Conservation (phyloP, 2,888 invertebrate genomes). For the Sycophila texana region DNA sequence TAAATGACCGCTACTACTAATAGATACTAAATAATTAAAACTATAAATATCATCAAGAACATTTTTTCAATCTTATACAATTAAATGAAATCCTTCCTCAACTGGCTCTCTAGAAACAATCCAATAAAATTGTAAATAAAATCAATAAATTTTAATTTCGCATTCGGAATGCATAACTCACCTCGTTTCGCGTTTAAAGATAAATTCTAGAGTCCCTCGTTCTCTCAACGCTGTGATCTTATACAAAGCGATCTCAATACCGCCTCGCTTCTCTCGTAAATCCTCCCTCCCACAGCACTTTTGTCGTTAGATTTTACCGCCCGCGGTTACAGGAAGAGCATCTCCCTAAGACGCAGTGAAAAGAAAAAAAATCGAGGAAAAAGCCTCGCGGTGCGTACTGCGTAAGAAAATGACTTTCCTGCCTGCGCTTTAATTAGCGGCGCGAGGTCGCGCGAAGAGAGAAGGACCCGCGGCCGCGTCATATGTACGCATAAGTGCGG, state of each 20-base stretch:
- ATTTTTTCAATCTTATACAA: no score
- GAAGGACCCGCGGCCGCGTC: slow-evolving; percentile 36
- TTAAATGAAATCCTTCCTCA: no score
- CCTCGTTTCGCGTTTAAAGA: slow-evolving; percentile 32
- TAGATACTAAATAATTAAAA: no score
- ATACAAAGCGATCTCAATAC: no score
- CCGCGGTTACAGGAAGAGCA: slow-evolving; percentile 8
- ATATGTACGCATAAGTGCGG: background rate
- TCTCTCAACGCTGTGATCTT: slow-evolving; percentile 15
- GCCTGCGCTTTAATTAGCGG: slow-evolving; percentile 48
- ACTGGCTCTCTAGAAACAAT: slow-evolving; percentile 2
- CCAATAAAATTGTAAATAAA: slow-evolving; percentile 38
- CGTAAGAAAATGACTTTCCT: slow-evolving; percentile 50
- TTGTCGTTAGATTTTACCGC: no score
- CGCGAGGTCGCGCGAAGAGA: slow-evolving; percentile 33
- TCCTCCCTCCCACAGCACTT: background rate
- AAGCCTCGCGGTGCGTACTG: background rate
- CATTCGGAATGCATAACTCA: slow-evolving; percentile 34
- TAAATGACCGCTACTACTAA: no score
- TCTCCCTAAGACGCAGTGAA: background rate
- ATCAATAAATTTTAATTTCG: slow-evolving; percentile 32
- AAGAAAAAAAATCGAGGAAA: slow-evolving; percentile 13
- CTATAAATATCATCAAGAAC: no score
- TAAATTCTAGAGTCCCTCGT: slow-evolving; percentile 7
- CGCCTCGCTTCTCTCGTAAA: slow-evolving; percentile 11